Conservation (phyloP, 92 coral and sea anemone species). For the Pocillopora meandrina region DNA sequence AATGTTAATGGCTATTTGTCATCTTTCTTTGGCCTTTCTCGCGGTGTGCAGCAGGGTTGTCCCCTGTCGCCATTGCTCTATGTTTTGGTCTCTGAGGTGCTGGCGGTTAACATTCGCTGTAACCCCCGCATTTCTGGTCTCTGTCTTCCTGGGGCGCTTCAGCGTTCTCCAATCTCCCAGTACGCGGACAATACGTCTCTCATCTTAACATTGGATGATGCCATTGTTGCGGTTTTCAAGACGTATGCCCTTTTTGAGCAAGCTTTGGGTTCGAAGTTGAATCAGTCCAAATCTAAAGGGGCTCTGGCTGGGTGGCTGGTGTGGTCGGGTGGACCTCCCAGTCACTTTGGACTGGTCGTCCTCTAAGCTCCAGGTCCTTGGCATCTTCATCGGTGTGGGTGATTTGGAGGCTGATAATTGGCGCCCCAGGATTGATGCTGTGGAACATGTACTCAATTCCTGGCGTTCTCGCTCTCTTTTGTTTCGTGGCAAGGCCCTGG, state of each 20-base stretch:
- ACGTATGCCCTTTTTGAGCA: conserved; percentile 31
- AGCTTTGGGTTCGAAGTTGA: conserved; percentile 61
- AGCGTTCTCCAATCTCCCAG: conserved; percentile 25
- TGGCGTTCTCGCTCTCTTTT: conserved; percentile 37
- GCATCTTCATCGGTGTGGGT: conserved; percentile 32
- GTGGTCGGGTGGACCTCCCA: conserved; percentile 27
- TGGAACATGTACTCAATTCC: conserved; percentile 6
- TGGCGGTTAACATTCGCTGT: background rate
- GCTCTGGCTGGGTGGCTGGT: conserved; percentile 59
- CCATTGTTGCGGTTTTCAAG: conserved; percentile 30
- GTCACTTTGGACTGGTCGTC: conserved; percentile 50
- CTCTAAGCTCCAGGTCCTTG: conserved; percentile 24
- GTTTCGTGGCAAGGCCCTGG: conserved; percentile 21
- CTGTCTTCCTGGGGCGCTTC: background rate
- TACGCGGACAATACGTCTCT: conserved; percentile 65
- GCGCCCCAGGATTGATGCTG: conserved; percentile 24
- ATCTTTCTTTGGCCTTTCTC: background rate
- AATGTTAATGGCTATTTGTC: conserved; percentile 31
- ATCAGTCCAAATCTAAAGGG: conserved; percentile 55
- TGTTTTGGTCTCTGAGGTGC: conserved; percentile 13
- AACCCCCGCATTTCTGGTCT: background rate
- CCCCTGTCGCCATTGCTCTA: background rate
- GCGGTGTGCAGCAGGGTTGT: conserved; percentile 28
- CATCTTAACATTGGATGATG: conserved; percentile 31
- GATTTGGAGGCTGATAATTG: conserved; percentile 19